Evolutionary conservation across 2,797 vertebrate species (phyloP), one percentile per base, ranked within the genome.

Genomic region (Choloepus didactylus): DNA sequence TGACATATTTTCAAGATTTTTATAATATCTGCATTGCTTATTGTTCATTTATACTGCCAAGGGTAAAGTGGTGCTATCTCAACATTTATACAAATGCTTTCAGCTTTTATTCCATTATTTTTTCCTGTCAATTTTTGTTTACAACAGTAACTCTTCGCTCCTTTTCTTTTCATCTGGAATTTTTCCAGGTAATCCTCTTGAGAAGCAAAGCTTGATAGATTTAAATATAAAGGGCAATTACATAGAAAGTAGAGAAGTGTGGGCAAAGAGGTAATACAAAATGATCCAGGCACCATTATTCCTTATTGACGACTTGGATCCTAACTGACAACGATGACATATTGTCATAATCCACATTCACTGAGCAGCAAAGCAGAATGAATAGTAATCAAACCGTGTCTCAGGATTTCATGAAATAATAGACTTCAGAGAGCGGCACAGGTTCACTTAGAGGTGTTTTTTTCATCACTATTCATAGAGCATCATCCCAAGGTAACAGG

Each of bases 151-250:
- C 88, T 85, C 46, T 87, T 92, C 25, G 80, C 25, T 77, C 6
- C 12, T 59, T 84, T 84, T 2, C 14, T 96, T 93, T 84, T 25
- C 10, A 59, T 79, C 62, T 89, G 38, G 23, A 85, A 46, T 64
- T 89, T 94, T 91, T 95, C 56, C 38, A 86, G 38, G 35, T 56
- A 93, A 80, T 76, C 19, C 9, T 88, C 7, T 93, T 94, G 64
- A 86, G 56, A 92, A 96, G 27, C 51, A 86, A 89, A 94, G 9
- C 9, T n/a, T 73, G 4, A 94, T 56, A 84, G 18, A 87, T 79
- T 91, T 81, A 91, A 89, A 60, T 70, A 16, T 72, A 91, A 83
- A 94, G 75, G 41, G 51, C 6, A 92, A 25, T 70, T 62, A 94
- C 31, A n/a, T 41, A 35, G 19, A 38, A n/a, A 82, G 7, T 64